Base-by-base conservation (phyloP, 1,140 invertebrate genomes). In the Phenacoccus solenopsis region DNA sequence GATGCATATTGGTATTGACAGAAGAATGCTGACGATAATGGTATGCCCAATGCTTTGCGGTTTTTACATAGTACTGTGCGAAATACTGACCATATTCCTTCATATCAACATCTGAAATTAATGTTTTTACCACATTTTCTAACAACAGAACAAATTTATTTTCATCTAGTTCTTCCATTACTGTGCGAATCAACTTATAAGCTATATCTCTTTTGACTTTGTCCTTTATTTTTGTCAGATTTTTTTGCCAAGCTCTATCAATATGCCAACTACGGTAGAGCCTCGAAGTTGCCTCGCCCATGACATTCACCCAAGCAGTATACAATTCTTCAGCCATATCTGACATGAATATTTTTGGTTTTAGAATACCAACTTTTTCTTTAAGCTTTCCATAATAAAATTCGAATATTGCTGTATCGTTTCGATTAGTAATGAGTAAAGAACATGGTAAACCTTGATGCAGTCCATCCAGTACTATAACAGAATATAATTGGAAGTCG, bases 341-440 rank as follows among this genome's bases (percentile, higher is more conserved):
- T 5, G 59, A 68, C 70, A 71, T 71, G 20, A 71, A 71, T 4
- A 71, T 24, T 12, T 71, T 68, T 1, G 67, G 69, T 20, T 61
- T 2, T 12, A 70, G 1, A 32, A 24, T 30, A 30, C 69, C 69
- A 13, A 64, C 59, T 13, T 20, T 16, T 1, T 21, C 7, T 16
- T 64, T 70, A 30, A 70, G 28, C 10, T 28, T 28, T 64, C 28
- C 0, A 32, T 30, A 70, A 35, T 64, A 70, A 28, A 70, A 61
- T 70, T 25, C 67, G 0, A 70, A 27, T 0, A 61, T 16, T 3
- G 1, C 12, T 32, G 57, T 61, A 61, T 70, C 59, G 13, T 61
- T 21, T 24, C 57, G 0, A 32, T 70, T 70, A 16, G 24, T 61
- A 1, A 70, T 35, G 25, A 70, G 16, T 16, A 67, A 67, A 21